Base-by-base conservation (phyloP, 2,113 vertebrate species). In the Elgaria multicarinata region DNA sequence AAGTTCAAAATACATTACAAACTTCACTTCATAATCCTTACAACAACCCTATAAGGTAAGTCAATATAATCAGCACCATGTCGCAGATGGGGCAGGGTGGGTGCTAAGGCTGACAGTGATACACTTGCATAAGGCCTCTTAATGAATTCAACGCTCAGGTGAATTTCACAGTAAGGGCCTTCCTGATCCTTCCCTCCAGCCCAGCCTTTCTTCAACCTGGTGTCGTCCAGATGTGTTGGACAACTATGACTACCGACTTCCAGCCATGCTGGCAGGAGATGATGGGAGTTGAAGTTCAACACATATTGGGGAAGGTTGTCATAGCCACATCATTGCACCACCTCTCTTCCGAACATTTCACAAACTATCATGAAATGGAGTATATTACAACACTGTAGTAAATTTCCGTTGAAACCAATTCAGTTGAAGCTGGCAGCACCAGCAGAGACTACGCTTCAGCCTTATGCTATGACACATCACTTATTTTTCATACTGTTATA, bases 391-490 rank as follows among this genome's bases (percentile, higher is more conserved):
- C 33, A 72, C 9, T 18, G 1, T 2, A 10, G n/a, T 36, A 39
- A 74, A 36, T 74, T 13, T 74, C 71, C 14, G 1, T 36, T 74
- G 71, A 39, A 74, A 74, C 71, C n/a, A 42, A 44, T 44, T 44
- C 26, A 44, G 39, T 76, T 44, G 39, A 44, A 76, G 39, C n/a
- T 16, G 16, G 67, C n/a, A 0, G 2, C 5, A 76, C 4, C 76
- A 39, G 16, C 76, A 53, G 33, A 46, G 42, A 86, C 62, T 13
- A 50, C 46, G 18, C 10, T 39, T 80, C 20, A 36, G 26, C 28
- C 89, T 75, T 82, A 87, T 31, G 20, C 0, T 0, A 16, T 0
- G 16, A 4, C 31, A 67, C 12, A 14, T 14, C 13, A 0, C 0
- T 3, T 33, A 20, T 50, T 85, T 74, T 85, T 62, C 77, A 88